Percentiles rank a stretch among this genome's conserved stretches.
These are phyloP conservation scores for Ormyrus rosae DNA, from an alignment of 2,888 invertebrate genomes.

Conservation along the genomic window DNA sequence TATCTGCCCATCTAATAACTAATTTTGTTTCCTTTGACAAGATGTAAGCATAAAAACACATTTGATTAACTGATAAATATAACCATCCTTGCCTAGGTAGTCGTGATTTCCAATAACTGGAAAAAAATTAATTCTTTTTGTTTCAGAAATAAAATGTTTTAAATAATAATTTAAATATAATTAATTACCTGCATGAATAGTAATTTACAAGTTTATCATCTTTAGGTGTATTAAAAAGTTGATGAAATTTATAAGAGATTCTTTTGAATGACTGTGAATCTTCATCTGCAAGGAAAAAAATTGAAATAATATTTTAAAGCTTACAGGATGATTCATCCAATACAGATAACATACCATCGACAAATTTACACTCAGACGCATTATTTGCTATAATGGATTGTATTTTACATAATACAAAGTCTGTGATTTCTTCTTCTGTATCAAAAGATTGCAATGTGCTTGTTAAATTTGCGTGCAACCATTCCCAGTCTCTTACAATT, in stretches of 20 bases:
- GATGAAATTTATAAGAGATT: conserved; percentile 89
- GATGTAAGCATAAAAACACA: conserved; percentile 97
- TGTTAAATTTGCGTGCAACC: conserved; percentile 92
- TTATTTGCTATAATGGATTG: conserved; percentile 93
- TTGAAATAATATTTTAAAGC: conserved; percentile 14
- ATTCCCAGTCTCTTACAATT: conserved; percentile 95
- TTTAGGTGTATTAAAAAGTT: conserved; percentile 91
- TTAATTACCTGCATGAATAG: conserved; percentile 90
- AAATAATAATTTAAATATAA: conserved; percentile 4
- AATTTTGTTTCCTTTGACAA: conserved; percentile 93
- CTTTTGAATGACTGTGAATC: conserved; percentile 88
- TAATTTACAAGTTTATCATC: conserved; percentile 98
- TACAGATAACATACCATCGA: conserved; percentile 75
- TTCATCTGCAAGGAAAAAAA: conserved; percentile 81
- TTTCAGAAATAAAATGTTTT: not conserved
- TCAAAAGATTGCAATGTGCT: conserved; percentile 93
- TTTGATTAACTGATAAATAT: conserved; percentile 96
- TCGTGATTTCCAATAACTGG: conserved; percentile 93
- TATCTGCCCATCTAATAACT: conserved; percentile 93
- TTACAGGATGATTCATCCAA: not conserved
- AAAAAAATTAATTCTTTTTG: conserved; percentile 62
- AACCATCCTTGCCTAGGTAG: conserved; percentile 98
- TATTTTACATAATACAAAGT: conserved; percentile 97
- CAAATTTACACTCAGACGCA: conserved; percentile 79
- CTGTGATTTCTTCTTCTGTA: conserved; percentile 93